These are phyloP conservation scores for Spondyliosoma cantharus DNA, from an alignment of 2,797 vertebrate species.

Conservation along the genomic window DNA sequence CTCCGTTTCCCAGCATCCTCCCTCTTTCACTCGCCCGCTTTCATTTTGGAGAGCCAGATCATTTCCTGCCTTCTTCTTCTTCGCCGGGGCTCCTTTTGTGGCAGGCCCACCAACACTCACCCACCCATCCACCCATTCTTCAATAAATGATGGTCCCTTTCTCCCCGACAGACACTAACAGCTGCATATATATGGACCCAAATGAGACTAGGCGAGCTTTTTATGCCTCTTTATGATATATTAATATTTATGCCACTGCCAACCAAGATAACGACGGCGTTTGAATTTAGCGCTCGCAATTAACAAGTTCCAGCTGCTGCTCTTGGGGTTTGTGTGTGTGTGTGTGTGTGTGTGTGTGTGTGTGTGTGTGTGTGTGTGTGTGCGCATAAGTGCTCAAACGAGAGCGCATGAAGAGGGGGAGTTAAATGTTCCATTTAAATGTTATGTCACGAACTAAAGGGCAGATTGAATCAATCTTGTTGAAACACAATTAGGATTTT, in stretches of 20 bases:
- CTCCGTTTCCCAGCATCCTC: conserved; percentile 47
- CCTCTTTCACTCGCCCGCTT: conserved; percentile 21
- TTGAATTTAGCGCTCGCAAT: conserved; percentile 79
- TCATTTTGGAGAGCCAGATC: conserved; percentile 47
- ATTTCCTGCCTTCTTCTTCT: conserved; percentile 64
- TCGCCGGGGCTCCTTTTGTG: conserved; percentile 32
- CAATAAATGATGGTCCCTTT: conserved; percentile 53
- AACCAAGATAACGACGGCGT: conserved; percentile 63
- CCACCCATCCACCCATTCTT: background rate
- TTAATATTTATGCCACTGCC: conserved; percentile 81
- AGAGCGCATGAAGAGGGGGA: conserved; percentile 40
- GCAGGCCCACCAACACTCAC: conserved; percentile 17
- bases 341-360: background rate
- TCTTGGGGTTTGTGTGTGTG: conserved; percentile 30
- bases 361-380: conserved; percentile 20
- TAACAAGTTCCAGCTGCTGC: conserved; percentile 76
- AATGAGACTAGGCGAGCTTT: conserved; percentile 65
- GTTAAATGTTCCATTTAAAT: conserved; percentile 75
- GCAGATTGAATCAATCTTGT: conserved; percentile 71
- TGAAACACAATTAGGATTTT: conserved; percentile 72
- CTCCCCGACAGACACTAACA: conserved; percentile 65
- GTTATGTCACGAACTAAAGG: conserved; percentile 73
- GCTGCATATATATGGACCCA: conserved; percentile 78
- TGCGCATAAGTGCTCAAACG: conserved; percentile 20
- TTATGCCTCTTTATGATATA: conserved; percentile 76